Conservation (phyloP, 2,113 vertebrate species). For the Gymnocephalus cernua region DNA sequence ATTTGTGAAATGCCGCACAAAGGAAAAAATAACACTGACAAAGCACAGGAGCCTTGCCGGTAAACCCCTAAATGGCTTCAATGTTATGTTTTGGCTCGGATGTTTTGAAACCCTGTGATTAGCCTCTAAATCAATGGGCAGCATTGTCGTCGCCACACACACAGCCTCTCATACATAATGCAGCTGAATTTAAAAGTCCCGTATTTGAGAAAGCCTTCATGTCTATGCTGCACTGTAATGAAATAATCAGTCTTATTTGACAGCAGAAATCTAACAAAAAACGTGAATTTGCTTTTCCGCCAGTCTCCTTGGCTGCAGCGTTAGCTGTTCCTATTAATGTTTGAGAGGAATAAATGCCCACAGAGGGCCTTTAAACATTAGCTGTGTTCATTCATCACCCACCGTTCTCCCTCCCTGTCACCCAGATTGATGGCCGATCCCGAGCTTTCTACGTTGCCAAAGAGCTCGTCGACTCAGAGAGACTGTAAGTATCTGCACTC, state of each 20-base stretch:
- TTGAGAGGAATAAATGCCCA: constrained; percentile 51
- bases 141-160: constrained; percentile 71
- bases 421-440: constrained; percentile 92
- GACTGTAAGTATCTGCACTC: constrained; percentile 87
- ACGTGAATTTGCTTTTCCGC: constrained; percentile 49
- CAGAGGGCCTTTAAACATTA: constrained; percentile 71
- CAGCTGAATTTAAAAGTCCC: constrained; percentile 75
- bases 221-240: constrained; percentile 74
- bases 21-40: constrained; percentile 57
- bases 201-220: constrained; percentile 69
- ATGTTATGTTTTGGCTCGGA: constrained; percentile 65
- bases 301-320: constrained; percentile 1
- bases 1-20: constrained; percentile 54
- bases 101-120: constrained; percentile 77
- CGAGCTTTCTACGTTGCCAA: constrained; percentile 92
- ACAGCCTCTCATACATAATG: constrained; percentile 81
- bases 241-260: constrained; percentile 85
- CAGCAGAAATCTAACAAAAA: constrained; percentile 63
- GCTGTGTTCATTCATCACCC: constrained; percentile 71
- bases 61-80: constrained; percentile 60
- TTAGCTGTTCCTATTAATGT: constrained; percentile 52
- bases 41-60: constrained; percentile 31
- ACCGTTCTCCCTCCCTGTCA: constrained; percentile 62
- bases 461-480: constrained; percentile 93
- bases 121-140: constrained; percentile 81